Evolutionary conservation across 2,888 invertebrate species (phyloP), one percentile per base, ranked within the genome.

Genomic region (Laspeyria flexula): DNA sequence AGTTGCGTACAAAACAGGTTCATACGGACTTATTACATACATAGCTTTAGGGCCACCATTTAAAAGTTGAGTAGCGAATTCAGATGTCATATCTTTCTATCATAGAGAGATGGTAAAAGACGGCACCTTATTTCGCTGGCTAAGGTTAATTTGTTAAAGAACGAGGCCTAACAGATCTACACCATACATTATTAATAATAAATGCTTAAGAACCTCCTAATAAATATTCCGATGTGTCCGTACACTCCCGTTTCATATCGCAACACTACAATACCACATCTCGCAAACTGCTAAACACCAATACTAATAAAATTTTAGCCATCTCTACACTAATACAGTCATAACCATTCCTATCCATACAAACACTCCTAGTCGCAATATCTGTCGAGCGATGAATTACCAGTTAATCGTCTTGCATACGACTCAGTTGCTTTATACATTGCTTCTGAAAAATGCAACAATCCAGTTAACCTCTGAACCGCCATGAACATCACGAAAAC

Each of bases 241-340:
- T 56, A 66, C 15, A 61, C 46, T 57, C 51, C 51, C 56, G 50
- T 65, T 42, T 33, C 35, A 47, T 11, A 16, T 29, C 52, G 42
- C 51, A 59, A 68, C 60, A 66, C 72, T 77, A 75, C 67, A 71
- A 63, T 67, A 74, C 63, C 68, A 77, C 71, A 73, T 75, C 66
- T 74, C 64, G 71, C 71, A 65, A 77, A 79, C 77, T 77, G 71
- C 80, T 84, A 83, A 52, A 65, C 68, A 70, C 53, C 60, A 38
- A 66, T 53, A 63, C 60, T 60, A 60, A 42, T 55, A 6, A 50
- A 45, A 50, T 57, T 70, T 57, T 68, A 65, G 70, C 63, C 67
- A 58, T 71, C 60, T 59, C 66, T 73, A 76, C 53, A 53, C 43
- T 70, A 69, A 52, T 56, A 68, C 68, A 73, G 53, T 71, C 73